Evolutionary conservation across 1,140 invertebrate species (phyloP).

Genomic region (Tenebrio molitor): DNA sequence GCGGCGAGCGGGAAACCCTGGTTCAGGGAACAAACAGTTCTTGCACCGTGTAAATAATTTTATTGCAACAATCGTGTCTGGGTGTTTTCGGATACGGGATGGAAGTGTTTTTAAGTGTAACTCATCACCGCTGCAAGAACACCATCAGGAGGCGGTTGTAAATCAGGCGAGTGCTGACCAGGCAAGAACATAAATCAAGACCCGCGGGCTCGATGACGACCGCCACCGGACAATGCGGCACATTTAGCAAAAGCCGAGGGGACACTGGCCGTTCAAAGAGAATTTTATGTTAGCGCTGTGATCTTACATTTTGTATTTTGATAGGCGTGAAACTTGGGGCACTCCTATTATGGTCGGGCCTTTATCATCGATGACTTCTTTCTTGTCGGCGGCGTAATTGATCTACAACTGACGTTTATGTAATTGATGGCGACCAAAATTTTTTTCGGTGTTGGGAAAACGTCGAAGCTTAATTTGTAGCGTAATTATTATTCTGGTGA

Average conservation of each 20-base stretch:
- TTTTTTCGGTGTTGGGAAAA: too few species aligned
- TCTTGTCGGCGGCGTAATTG: background rate
- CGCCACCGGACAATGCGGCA: slow-evolving; percentile 59
- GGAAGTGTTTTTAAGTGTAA: background rate
- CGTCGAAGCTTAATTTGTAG: too few species aligned
- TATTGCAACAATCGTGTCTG: too few species aligned
- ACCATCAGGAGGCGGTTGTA: slow-evolving; percentile 52
- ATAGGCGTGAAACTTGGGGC: slow-evolving; percentile 55
- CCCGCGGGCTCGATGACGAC: slow-evolving; percentile 55
- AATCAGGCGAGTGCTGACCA: slow-evolving; percentile 52
- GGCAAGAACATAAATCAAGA: slow-evolving; percentile 54
- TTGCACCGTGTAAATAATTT: too few species aligned
- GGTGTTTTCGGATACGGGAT: background rate
- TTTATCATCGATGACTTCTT: background rate
- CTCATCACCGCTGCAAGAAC: background rate
- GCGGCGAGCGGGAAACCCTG: too few species aligned
- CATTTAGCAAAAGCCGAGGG: slow-evolving; percentile 46
- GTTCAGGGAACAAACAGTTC: too few species aligned
- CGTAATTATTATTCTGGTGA: too few species aligned
- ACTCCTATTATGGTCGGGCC: background rate
- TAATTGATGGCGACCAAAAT: background rate
- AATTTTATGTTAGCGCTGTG: slow-evolving; percentile 3
- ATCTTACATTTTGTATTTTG: slow-evolving; percentile 42
- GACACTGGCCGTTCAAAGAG: slow-evolving; percentile 8
- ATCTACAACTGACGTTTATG: background rate